Evolutionary conservation across 2,113 vertebrate species (phyloP), one percentile per base, ranked within the genome.

Genomic region (Calidris pygmaea): DNA sequence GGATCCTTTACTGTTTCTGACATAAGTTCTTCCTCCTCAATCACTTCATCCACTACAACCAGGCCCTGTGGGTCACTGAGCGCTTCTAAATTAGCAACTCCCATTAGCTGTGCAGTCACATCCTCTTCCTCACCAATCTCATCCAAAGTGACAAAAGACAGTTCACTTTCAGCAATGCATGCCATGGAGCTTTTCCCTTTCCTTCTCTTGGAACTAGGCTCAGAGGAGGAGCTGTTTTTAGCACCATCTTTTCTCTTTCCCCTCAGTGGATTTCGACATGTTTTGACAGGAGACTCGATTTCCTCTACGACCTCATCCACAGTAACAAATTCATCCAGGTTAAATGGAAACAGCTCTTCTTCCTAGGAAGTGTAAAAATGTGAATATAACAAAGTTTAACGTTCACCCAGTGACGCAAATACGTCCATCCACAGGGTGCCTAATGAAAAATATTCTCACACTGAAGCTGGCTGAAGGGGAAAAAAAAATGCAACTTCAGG

Each of bases 41-140:
- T 96, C 86, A 98, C 98, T 47, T 98, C 97, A 58, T 99, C 99
- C 26, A 99, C 98, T 3, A 98, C 98, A 29, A 98, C 74, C 29
- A 98, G 82, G 16, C 96, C 85, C 77, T 92, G 97, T 0, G 87
- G 76, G 19, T 96, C 85, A 15, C 90, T 17, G 12, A 92, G 62
- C 0, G 41, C 86, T 21, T 90, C 80, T 2, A 95, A 13, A 14
- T 10, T 23, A 10, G 81, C 30, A 0, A 27, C 56, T 10, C 66
- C 89, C 30, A 94, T 52, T 8, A 90, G 77, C 19, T 85, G 96
- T 3, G 82, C 47, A 50, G 97, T 70, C 22, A 95, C 93, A 2
- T 98, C 98, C 90, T 99, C 99, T 32, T 98, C 98, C 68, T 99
- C 99, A 12, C 98, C 98, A 4, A 99, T 98, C 59, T 99, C 98